Evolutionary conservation across 2,113 vertebrate species (phyloP).

Genomic region (Tragelaphus scriptus): DNA sequence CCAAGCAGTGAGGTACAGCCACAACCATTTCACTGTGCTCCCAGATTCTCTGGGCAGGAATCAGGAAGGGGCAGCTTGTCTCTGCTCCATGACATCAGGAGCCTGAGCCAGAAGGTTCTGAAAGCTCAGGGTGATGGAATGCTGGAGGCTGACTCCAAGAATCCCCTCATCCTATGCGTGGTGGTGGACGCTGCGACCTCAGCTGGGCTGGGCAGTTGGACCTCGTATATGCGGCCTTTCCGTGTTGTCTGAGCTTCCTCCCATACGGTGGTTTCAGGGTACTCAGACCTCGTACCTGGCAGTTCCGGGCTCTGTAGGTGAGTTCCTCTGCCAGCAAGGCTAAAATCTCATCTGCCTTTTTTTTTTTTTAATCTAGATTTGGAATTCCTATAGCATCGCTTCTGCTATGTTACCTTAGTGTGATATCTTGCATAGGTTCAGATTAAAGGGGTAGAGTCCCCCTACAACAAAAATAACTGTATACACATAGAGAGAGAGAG

Average conservation of each 20-base stretch:
- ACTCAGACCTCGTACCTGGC: not conserved
- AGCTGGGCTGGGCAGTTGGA: fast-evolving
- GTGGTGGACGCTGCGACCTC: fast-evolving
- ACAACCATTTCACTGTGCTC: fast-evolving
- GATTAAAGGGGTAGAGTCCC: not conserved
- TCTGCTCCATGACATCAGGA: no score
- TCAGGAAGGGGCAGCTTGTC: no score
- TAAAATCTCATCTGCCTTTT: not conserved
- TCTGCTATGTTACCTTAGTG: not conserved
- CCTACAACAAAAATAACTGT: not conserved
- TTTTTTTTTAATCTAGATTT: not conserved
- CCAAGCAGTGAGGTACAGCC: not conserved
- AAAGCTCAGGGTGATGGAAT: not conserved
- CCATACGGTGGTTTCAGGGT: not conserved
- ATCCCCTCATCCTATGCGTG: not conserved
- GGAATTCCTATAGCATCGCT: not conserved
- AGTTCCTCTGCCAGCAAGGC: not conserved
- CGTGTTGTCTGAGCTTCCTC: not conserved
- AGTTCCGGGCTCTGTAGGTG: no score
- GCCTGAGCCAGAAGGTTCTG: no score
- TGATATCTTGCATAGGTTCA: not conserved
- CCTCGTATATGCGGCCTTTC: fast-evolving
- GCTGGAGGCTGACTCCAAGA: no score
- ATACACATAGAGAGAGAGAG: not conserved
- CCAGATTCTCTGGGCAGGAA: not conserved